Evolutionary conservation across 1,140 invertebrate genomes (phyloP).

Genomic region (Rhyacophila brunnea): DNA sequence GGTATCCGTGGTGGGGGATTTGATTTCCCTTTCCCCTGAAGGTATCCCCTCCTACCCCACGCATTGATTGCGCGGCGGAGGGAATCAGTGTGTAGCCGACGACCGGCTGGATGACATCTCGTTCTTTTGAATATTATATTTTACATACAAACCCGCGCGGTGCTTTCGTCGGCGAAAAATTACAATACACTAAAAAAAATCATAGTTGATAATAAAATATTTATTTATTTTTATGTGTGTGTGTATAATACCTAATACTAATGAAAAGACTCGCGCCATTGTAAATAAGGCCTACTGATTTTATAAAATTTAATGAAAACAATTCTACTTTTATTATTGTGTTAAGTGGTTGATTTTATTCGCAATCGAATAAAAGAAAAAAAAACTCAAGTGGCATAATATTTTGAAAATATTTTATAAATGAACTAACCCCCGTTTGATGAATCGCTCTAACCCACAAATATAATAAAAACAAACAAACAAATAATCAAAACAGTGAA

Average conservation of each 20-base stretch:
- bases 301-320: no score
- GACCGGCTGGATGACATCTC: conserved; percentile 18
- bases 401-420: neutral
- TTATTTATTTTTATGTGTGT: no score
- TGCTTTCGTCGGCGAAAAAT: conserved; percentile 5
- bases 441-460: no score
- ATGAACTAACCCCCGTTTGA: no score
- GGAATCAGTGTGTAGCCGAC: conserved; percentile 22
- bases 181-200: neutral
- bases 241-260: no score
- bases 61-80: conserved; percentile 21
- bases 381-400: conserved; percentile 14
- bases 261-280: no score
- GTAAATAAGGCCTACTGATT: no score
- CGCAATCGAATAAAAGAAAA: neutral
- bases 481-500: conserved; percentile 7
- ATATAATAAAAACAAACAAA: no score
- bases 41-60: conserved; percentile 20
- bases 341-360: no score
- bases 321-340: no score
- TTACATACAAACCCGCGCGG: no score
- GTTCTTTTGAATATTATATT: neutral
- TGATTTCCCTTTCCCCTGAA: conserved; percentile 1
- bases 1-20: conserved; percentile 13
- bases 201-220: no score